Conservation (phyloP, 1,140 invertebrate species). For the Akabosia matsudoensis region DNA sequence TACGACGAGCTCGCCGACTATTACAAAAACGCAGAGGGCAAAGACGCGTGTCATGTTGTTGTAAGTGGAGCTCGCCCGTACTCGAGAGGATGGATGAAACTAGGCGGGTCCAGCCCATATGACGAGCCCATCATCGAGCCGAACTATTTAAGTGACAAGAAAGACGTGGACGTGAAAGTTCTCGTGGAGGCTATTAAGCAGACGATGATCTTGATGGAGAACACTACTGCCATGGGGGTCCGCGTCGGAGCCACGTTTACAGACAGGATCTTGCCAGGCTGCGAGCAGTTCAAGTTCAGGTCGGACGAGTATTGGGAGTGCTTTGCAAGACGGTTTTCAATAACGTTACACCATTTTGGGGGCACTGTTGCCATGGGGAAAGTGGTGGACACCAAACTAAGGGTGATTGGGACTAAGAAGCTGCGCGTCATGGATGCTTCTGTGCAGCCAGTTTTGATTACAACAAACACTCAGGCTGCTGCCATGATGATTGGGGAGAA, state of each 20-base stretch:
- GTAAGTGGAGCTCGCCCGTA: slow-evolving; percentile 30
- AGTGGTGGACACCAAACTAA: slow-evolving; percentile 56
- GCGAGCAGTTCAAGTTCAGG: slow-evolving; percentile 24
- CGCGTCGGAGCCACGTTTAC: slow-evolving; percentile 68
- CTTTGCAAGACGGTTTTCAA: slow-evolving; percentile 47
- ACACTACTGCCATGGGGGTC: slow-evolving; percentile 17
- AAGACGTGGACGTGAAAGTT: slow-evolving; percentile 42
- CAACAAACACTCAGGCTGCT: slow-evolving; percentile 57
- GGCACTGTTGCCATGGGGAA: not conserved
- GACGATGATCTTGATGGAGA: not conserved
- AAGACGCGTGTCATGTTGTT: slow-evolving; percentile 28
- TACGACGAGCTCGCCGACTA: slow-evolving; percentile 29
- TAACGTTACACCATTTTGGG: slow-evolving; percentile 58
- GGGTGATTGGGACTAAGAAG: slow-evolving; percentile 53
- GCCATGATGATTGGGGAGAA: slow-evolving; percentile 58
- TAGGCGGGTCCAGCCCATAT: slow-evolving; percentile 53
- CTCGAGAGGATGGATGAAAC: slow-evolving; percentile 25
- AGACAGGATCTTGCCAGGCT: slow-evolving; percentile 48
- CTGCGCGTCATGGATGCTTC: slow-evolving; percentile 58
- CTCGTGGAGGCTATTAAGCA: not conserved
- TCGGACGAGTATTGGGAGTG: slow-evolving; percentile 47
- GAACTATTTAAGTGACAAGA: slow-evolving; percentile 51
- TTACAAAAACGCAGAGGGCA: slow-evolving; percentile 19
- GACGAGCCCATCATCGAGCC: slow-evolving; percentile 58
- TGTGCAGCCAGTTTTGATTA: slow-evolving; percentile 58